phyloP scores from a whole-genome alignment of 2,113 vertebrate genomes.

The Rutilus rutilus region DNA sequence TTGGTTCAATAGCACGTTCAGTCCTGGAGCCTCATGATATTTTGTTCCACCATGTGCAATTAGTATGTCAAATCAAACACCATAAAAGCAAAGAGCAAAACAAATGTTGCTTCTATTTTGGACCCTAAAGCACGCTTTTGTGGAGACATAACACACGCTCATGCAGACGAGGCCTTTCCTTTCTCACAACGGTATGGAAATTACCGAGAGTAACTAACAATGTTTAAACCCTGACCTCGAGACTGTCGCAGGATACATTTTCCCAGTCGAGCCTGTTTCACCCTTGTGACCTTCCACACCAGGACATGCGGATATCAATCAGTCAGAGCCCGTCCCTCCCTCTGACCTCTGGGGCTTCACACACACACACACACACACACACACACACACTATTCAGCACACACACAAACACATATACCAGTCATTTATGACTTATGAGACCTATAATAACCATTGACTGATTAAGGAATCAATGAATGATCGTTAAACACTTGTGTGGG shows the following conservation, averaged over 20 bases:
- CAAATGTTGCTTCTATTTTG: slow-evolving; percentile 72
- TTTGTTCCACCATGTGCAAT: slow-evolving; percentile 79
- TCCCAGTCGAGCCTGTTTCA: slow-evolving; percentile 58
- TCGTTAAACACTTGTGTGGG: slow-evolving; percentile 28
- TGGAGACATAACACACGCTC: slow-evolving; percentile 34
- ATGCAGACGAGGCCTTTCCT: slow-evolving; percentile 31
- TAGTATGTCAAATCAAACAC: slow-evolving; percentile 79
- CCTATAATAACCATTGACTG: not conserved
- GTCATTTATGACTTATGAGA: not conserved
- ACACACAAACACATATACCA: slow-evolving; percentile 19
- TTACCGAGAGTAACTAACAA: slow-evolving; percentile 70
- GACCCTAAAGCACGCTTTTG: slow-evolving; percentile 51
- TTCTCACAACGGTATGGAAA: slow-evolving; percentile 71
- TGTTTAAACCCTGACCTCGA: slow-evolving; percentile 66
- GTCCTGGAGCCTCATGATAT: slow-evolving; percentile 75
- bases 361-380: slow-evolving; percentile 61
- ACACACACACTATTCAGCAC: slow-evolving; percentile 55
- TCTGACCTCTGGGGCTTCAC: slow-evolving; percentile 66
- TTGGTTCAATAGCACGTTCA: slow-evolving; percentile 71
- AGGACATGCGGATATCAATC: slow-evolving; percentile 73
- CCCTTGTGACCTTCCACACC: slow-evolving; percentile 70
- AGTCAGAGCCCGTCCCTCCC: slow-evolving; percentile 67
- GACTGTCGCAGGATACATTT: slow-evolving; percentile 67
- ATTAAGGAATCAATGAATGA: not conserved
- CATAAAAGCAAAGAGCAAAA: slow-evolving; percentile 73